phyloP scores from a whole-genome alignment of 2,888 invertebrate species.

The Heliconius erato region DNA sequence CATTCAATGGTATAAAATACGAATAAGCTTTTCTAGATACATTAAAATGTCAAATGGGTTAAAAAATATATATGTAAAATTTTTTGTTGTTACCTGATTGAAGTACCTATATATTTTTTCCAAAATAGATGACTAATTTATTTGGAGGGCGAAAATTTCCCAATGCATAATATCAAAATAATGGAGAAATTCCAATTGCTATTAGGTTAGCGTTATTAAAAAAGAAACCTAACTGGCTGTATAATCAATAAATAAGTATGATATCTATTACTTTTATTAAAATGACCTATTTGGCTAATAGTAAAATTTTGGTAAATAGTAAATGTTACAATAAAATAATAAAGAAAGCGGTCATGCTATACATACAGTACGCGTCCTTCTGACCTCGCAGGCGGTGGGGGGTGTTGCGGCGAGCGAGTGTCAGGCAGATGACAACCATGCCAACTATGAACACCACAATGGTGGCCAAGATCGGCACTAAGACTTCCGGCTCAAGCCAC shows the following conservation, averaged over 20 bases:
- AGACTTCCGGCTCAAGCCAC: constrained; percentile 95
- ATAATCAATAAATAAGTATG: neutral
- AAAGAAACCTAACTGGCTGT: neutral
- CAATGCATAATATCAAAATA: neutral
- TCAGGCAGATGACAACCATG: constrained; percentile 95
- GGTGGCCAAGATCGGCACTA: constrained; percentile 95
- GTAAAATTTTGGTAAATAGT: neutral
- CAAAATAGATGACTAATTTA: neutral
- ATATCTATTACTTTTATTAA: neutral
- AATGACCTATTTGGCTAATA: neutral
- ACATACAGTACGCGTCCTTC: constrained; percentile 92
- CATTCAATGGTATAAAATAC: neutral
- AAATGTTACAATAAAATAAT: constrained; percentile 44
- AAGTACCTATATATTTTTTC: neutral
- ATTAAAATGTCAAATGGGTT: neutral
- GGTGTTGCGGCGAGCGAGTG: constrained; percentile 92
- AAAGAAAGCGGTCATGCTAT: constrained; percentile 79
- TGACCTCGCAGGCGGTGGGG: constrained; percentile 93
- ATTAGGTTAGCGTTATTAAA: neutral
- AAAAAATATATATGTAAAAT: neutral
- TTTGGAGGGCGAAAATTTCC: neutral
- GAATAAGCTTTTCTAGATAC: constrained; percentile 24
- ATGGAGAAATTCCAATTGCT: neutral
- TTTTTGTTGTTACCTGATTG: neutral
- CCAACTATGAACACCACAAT: constrained; percentile 96